These are phyloP conservation scores for Karalla daura DNA, from an alignment of 2,797 vertebrate species.

Conservation along the genomic window DNA sequence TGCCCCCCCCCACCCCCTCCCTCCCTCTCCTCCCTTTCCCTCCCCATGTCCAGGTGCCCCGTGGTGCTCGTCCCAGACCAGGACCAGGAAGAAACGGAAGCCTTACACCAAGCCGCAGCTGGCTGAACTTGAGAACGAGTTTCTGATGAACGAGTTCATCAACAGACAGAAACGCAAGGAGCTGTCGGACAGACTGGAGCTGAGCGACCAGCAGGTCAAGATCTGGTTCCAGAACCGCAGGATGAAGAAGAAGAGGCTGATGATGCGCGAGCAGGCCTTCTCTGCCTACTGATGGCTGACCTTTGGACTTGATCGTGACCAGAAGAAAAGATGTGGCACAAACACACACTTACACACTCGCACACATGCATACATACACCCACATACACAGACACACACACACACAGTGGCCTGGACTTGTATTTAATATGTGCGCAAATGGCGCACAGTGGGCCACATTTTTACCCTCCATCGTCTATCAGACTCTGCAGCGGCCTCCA, in stretches of 20 bases:
- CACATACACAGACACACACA: too few relatives aligned
- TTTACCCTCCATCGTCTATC: too few relatives aligned
- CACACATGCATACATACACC: too few relatives aligned
- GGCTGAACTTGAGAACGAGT: conserved; percentile 94
- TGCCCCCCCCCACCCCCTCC: too few relatives aligned
- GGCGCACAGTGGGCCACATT: not conserved
- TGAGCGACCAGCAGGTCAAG: conserved; percentile 89
- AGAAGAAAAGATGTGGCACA: conserved; percentile 57
- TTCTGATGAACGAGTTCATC: conserved; percentile 94
- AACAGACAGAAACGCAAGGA: conserved; percentile 95
- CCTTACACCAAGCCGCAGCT: conserved; percentile 95
- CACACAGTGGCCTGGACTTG: conserved; percentile 33
- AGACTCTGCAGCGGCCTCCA: too few relatives aligned
- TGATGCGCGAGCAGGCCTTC: conserved; percentile 92
- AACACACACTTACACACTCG: too few relatives aligned
- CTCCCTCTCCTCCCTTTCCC: too few relatives aligned
- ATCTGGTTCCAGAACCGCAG: conserved; percentile 91
- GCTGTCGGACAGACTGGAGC: conserved; percentile 91
- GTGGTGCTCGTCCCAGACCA: conserved; percentile 91
- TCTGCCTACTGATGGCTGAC: conserved; percentile 85
- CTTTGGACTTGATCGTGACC: conserved; percentile 74
- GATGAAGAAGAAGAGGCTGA: conserved; percentile 96
- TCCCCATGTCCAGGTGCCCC: conserved; percentile 89
- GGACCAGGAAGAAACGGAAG: conserved; percentile 93
- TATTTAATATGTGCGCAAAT: conserved; percentile 41